phyloP scores from a whole-genome alignment of 2,888 invertebrate genomes.

The Tachina lurida region DNA sequence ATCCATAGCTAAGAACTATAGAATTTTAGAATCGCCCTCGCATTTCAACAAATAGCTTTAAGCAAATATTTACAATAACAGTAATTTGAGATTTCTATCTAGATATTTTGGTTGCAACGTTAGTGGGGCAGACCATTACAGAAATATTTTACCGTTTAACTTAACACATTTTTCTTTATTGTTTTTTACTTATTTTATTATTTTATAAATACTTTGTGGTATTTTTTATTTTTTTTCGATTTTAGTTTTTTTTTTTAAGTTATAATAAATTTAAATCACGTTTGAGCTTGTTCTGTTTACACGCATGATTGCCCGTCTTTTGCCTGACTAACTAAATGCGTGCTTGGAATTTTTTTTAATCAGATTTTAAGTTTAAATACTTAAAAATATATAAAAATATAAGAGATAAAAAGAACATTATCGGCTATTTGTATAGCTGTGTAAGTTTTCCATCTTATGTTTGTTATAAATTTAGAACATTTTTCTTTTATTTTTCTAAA shows the following conservation, averaged over 20 bases:
- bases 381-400: constrained; percentile 12
- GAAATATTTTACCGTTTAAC: constrained; percentile 52
- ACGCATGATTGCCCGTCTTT: constrained; percentile 57
- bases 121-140: constrained; percentile 14
- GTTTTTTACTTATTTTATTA: constrained; percentile 13
- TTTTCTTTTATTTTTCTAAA: constrained; percentile 7
- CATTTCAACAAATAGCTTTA: not conserved
- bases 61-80: not conserved
- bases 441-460: constrained; percentile 9
- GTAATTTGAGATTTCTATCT: constrained; percentile 43
- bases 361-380: constrained; percentile 56
- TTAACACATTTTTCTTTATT: constrained; percentile 22
- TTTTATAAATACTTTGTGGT: constrained; percentile 20
- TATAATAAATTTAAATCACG: constrained; percentile 65
- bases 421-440: constrained; percentile 16
- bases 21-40: not conserved
- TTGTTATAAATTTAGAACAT: constrained; percentile 57
- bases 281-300: constrained; percentile 56
- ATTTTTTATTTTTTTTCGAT: constrained; percentile 6
- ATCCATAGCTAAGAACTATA: not conserved
- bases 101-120: not conserved
- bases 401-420: not conserved
- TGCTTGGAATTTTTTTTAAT: constrained; percentile 61
- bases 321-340: constrained; percentile 50
- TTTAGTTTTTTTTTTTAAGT: constrained; percentile 28